Evolutionary conservation across 2,888 invertebrate genomes (phyloP).

Genomic region (Nomada hirtipes): DNA sequence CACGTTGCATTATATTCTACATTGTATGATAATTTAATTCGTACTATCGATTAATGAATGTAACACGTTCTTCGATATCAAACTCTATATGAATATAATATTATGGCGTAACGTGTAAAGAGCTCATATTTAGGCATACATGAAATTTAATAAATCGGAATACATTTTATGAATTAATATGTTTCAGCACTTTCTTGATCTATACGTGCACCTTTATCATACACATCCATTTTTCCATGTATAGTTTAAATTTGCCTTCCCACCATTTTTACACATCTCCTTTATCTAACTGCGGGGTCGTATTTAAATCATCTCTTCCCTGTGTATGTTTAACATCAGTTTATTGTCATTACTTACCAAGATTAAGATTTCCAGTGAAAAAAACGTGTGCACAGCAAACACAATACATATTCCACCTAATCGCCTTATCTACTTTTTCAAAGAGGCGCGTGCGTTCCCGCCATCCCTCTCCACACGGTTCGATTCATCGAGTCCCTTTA

Average conservation of each 20-base stretch:
- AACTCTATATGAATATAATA: slow-evolving; percentile 75
- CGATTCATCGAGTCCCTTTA: slow-evolving; percentile 63
- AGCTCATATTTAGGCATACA: slow-evolving; percentile 84
- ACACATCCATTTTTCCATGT: not conserved
- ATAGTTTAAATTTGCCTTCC: not conserved
- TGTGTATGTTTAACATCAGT: too few relatives aligned
- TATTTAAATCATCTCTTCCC: not conserved
- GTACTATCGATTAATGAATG: slow-evolving; percentile 79
- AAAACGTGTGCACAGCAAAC: not conserved
- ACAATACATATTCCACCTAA: not conserved
- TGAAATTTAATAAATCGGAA: slow-evolving; percentile 84
- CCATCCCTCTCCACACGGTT: not conserved
- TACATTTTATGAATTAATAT: slow-evolving; percentile 82
- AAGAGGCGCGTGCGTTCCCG: slow-evolving; percentile 15
- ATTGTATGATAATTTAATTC: slow-evolving; percentile 80
- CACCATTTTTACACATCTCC: not conserved
- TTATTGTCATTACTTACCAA: not conserved
- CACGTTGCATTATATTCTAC: slow-evolving; percentile 77
- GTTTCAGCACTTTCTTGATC: slow-evolving; percentile 18
- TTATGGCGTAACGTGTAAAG: slow-evolving; percentile 82
- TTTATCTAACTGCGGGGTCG: not conserved
- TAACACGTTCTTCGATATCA: slow-evolving; percentile 82
- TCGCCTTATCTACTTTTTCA: slow-evolving; percentile 14
- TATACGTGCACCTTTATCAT: not conserved
- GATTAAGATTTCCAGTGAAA: not conserved